Evolutionary conservation across 2,888 invertebrate genomes (phyloP).

Genomic region (Cylloceria caligata): DNA sequence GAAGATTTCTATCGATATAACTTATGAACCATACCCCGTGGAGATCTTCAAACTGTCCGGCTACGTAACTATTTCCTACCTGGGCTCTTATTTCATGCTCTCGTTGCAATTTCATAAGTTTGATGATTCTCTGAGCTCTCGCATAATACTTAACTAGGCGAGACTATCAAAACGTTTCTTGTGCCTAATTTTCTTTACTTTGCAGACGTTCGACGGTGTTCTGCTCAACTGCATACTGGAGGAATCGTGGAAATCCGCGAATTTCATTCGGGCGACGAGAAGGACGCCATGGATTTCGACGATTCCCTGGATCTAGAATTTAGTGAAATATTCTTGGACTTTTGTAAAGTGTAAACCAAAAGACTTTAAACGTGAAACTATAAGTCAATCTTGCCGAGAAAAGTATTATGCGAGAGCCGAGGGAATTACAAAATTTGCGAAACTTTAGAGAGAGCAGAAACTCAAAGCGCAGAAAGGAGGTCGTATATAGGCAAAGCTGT

Average conservation of each 20-base stretch:
- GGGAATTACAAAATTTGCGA: background rate
- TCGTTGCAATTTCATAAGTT: background rate
- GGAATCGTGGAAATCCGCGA: background rate
- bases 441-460: background rate
- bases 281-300: background rate
- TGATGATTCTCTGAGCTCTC: constrained; percentile 10
- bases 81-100: constrained; percentile 6
- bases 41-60: too few relatives aligned
- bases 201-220: background rate
- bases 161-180: background rate
- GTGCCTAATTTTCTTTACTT: background rate
- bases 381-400: background rate
- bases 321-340: background rate
- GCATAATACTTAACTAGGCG: constrained; percentile 2
- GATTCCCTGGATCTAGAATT: background rate
- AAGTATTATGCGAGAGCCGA: background rate
- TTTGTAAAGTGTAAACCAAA: background rate
- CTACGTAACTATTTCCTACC: too few relatives aligned
- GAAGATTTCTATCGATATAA: too few relatives aligned
- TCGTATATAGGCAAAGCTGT: background rate
- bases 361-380: background rate
- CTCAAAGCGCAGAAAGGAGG: background rate
- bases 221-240: background rate
- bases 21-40: too few relatives aligned
- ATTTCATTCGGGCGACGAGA: background rate